Base-by-base conservation (phyloP, 35 echinoderm and acorn worm genomes). In the Nesometra sesokonis region DNA sequence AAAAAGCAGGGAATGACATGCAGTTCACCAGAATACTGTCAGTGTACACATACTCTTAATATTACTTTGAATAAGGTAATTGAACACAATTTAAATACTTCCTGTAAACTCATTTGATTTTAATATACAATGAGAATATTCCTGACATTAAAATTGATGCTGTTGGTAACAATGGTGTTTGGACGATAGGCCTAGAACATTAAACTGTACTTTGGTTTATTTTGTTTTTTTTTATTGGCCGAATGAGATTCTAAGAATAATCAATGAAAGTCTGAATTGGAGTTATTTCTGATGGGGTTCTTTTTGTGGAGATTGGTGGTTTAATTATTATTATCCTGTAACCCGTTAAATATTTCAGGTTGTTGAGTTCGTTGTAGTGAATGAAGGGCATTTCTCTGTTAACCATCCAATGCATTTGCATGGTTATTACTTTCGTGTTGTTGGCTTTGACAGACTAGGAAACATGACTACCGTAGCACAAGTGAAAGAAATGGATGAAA, bases 331-430 rank as follows among this genome's bases (percentile, higher is more conserved):
- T 84, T 35, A 13, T 36, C 32, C 27, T 8, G n/a, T 82, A 5
- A 37, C 29, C 31, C 31, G 39, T 89, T 27, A 11, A 87, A 36
- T 36, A 29, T 76, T 35, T 11, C 85, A 99, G 96, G 88, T 91
- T 35, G 88, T 99, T 19, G 96, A 99, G 47, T 37, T 99, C 0
- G 90, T 99, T 21, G 33, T 99, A 0, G 83, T 94, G 3, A 90
- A 99, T 57, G 96, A 99, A 76, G 96, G 96, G 7, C 33, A 94
- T 0, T 99, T 93, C 37, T 79, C 85, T 78, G 84, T 85, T 5
- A 99, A 90, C 78, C 96, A 99, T 79, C 96, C 96, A 15, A 92
- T 99, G 87, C 96, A 99, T 83, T 13, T 99, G 30, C 96, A 99
- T 80, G 96, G 96, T 0, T 84, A 94, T 82, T 90, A 84, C 23